Evolutionary conservation across 2,888 invertebrate species (phyloP).

Genomic region (Spisula subtruncata): DNA sequence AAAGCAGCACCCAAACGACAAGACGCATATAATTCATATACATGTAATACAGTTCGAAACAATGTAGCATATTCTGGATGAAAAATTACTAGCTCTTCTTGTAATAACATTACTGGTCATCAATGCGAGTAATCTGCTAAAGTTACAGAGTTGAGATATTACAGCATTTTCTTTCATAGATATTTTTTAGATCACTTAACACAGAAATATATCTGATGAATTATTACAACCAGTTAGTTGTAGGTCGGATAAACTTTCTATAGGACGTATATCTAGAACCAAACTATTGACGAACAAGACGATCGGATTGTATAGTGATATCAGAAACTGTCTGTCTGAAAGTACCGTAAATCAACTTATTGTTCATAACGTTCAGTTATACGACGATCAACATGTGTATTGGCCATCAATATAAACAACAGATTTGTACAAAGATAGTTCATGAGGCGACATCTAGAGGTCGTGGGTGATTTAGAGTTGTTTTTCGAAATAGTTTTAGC

Average conservation of each 20-base stretch:
- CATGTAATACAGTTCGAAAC: too few relatives aligned
- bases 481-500: too few relatives aligned
- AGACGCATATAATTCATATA: too few relatives aligned
- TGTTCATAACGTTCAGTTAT: background rate
- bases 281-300: background rate
- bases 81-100: too few relatives aligned
- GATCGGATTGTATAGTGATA: background rate
- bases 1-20: too few relatives aligned
- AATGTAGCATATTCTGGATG: too few relatives aligned
- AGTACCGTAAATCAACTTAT: background rate
- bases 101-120: too few relatives aligned
- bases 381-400: background rate
- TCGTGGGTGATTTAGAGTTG: too few relatives aligned
- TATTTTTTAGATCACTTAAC: background rate
- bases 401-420: background rate
- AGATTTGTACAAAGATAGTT: background rate
- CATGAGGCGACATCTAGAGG: background rate
- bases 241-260: conserved; percentile 4
- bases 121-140: too few relatives aligned
- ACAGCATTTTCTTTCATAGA: background rate
- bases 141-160: background rate
- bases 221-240: background rate
- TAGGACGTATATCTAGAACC: too few relatives aligned
- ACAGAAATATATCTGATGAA: background rate
- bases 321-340: background rate